Evolutionary conservation across 2,888 invertebrate species (phyloP).

Genomic region (Metacarcinus magister): DNA sequence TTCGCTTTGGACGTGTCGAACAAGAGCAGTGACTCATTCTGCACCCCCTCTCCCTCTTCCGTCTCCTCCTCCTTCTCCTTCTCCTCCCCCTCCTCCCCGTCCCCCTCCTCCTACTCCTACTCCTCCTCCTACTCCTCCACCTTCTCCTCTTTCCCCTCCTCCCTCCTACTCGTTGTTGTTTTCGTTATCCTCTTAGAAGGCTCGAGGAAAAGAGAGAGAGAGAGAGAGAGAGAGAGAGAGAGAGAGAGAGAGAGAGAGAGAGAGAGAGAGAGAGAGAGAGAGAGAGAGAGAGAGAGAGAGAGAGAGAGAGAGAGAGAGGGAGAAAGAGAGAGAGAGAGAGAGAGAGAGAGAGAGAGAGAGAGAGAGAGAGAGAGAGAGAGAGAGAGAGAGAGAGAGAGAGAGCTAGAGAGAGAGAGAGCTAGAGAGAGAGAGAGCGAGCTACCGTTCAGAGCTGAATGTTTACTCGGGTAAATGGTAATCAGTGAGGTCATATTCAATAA

Average conservation of each 20-base stretch:
- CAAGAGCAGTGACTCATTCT: not conserved
- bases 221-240: not conserved
- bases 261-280: not conserved
- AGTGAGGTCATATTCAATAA: not conserved
- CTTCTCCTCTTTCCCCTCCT: not conserved
- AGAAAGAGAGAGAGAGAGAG: no score
- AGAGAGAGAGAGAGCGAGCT: not conserved
- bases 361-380: not conserved
- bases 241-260: not conserved
- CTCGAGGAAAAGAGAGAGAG: not conserved
- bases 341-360: no score
- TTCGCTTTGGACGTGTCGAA: not conserved
- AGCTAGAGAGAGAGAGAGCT: not conserved
- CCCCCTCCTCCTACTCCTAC: slow-evolving; percentile 7
- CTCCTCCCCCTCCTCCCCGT: not conserved
- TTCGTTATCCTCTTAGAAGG: no score
- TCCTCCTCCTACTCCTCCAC: slow-evolving; percentile 1
- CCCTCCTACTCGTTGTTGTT: not conserved
- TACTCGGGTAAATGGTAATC: not conserved
- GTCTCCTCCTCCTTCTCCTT: not conserved
- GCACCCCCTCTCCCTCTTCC: not conserved
- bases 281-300: no score
- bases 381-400: slow-evolving; percentile 37
- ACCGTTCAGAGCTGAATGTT: not conserved
- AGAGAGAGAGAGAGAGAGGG: no score